Evolutionary conservation across 2,797 vertebrate genomes (phyloP), one percentile per base, ranked within the genome.

Genomic region (Austrolebias charrua): DNA sequence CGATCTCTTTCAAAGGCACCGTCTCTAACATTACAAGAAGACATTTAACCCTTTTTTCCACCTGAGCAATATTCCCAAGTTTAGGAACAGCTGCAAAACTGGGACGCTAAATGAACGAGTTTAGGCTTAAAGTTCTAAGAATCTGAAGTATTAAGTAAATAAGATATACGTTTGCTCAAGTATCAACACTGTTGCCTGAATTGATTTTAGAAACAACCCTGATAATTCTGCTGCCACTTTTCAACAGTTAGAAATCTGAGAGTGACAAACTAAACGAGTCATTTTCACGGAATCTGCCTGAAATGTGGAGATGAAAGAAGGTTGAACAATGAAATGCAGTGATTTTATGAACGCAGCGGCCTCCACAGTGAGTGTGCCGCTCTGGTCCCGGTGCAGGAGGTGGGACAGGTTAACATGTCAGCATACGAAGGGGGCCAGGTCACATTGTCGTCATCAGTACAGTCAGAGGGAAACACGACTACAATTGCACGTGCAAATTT

Each of bases 401-500:
- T 45, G 29, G 40, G 20, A 18, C 13, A 42, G 24, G 29, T 42
- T 62, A 66, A 47, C 69, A 28, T 52, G 44, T 66, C 29, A 71
- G 73, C 56, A 63, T 35, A 15, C 31, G 46, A 51, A 8, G 16
- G 61, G 55, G 46, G 42, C 5, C 8, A 44, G 73, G 63, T 74
- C 61, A 74, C 56, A 57, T 53, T 57, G 35, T 50, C 54, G 49
- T 60, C 55, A 80, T 59, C 24, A 68, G 61, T 38, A 56, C 40
- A 67, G 20, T 52, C 15, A 55, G 9, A 66, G 13, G 16, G 16
- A 19, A 60, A 71, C 43, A 81, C 29, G 60, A 79, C 44, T 54
- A 68, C 55, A 50, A 81, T 69, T 75, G 59, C 0, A 18, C 54
- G 80, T 55, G 80, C 28, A 71, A 75, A 72, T 83, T 53, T 28